These are phyloP conservation scores for Hydroisotoma schaefferi DNA, from an alignment of 2,888 invertebrate species.

Conservation along the genomic window DNA sequence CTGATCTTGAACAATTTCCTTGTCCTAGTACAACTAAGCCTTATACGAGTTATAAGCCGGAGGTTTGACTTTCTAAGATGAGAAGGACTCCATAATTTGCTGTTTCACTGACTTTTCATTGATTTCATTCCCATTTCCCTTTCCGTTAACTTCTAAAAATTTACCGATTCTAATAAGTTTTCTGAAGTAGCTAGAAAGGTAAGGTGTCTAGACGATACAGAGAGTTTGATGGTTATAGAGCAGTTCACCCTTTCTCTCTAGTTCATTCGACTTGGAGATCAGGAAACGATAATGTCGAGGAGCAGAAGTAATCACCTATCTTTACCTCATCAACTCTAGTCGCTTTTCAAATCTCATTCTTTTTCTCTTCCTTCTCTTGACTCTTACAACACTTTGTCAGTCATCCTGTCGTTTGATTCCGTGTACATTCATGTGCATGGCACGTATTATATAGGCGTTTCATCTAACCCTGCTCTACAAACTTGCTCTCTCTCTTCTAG, in stretches of 20 bases:
- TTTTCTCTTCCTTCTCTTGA: conserved; percentile 1
- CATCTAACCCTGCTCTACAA: not conserved
- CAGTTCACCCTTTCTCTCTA: no score
- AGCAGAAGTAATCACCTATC: conserved; percentile 31
- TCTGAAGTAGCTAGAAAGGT: no score
- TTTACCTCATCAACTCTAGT: conserved; percentile 19
- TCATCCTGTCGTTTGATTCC: conserved; percentile 9
- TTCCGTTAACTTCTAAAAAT: conserved; percentile 10
- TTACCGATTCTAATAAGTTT: conserved; percentile 8
- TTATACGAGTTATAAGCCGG: not conserved
- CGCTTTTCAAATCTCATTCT: conserved; percentile 1
- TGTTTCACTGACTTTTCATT: conserved; percentile 4
- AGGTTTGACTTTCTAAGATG: no score
- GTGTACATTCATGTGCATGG: no score
- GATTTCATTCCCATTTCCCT: conserved; percentile 12
- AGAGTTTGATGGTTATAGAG: no score
- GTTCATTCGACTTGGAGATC: conserved; percentile 21
- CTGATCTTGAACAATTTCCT: no score
- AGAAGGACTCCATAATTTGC: conserved; percentile 2
- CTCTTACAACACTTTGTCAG: conserved; percentile 6
- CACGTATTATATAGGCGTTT: no score
- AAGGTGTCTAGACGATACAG: no score
- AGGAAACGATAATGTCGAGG: conserved; percentile 22
- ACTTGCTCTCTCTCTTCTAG: not conserved
- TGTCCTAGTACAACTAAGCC: not conserved